Evolutionary conservation across 2,797 vertebrate species (phyloP).

Genomic region (Columba guinea): DNA sequence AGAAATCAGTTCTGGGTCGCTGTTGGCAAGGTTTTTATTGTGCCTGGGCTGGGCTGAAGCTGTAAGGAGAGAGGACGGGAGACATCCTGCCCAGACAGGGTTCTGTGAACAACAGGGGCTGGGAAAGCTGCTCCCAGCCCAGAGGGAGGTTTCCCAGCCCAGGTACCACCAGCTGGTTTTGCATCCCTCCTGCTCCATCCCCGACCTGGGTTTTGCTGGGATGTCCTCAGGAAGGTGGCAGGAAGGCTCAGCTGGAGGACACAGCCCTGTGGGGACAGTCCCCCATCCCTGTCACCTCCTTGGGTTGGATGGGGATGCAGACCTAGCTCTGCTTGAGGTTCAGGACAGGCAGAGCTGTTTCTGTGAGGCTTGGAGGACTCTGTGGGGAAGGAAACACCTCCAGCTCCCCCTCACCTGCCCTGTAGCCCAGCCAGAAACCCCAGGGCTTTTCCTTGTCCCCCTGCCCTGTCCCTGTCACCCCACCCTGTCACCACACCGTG

Average conservation of each 20-base stretch:
- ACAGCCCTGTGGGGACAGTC: neutral
- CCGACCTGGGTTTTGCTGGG: neutral
- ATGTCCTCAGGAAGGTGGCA: neutral
- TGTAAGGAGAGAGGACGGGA: neutral
- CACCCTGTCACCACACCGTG: neutral
- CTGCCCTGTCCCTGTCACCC: neutral
- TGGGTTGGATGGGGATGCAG: neutral
- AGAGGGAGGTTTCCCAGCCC: neutral
- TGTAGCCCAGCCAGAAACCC: neutral
- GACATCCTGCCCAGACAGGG: neutral
- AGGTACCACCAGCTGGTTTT: neutral
- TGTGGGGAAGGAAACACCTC: neutral
- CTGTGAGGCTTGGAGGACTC: neutral
- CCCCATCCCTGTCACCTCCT: neutral
- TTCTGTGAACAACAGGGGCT: neutral
- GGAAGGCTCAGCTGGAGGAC: neutral
- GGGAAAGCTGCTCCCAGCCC: neutral
- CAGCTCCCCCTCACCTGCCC: neutral
- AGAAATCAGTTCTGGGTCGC: neutral
- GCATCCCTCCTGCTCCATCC: neutral
- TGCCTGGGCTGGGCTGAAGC: neutral
- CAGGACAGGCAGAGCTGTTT: neutral
- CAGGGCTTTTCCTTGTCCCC: neutral
- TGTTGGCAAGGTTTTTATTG: neutral
- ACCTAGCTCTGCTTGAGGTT: neutral